Evolutionary conservation across 2,888 invertebrate species (phyloP).

Genomic region (Augiades crinisus): DNA sequence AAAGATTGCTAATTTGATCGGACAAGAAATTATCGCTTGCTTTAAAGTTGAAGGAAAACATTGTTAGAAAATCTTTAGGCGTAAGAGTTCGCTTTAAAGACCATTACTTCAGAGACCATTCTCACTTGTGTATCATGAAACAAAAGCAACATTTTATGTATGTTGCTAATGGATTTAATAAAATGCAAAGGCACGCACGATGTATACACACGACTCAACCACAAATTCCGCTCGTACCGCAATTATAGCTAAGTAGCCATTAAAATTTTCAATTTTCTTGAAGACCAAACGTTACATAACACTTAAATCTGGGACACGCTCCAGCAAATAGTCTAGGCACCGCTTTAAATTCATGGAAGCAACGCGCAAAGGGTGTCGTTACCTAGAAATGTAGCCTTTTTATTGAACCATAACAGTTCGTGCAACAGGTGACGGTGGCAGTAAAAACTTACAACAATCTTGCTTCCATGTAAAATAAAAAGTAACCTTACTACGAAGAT

Average conservation of each 20-base stretch:
- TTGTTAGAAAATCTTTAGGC: too few relatives aligned
- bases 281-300: constrained; percentile 13
- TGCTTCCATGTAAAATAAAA: constrained; percentile 3
- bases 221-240: background rate
- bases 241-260: constrained; percentile 2
- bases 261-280: constrained; percentile 9
- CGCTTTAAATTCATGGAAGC: constrained; percentile 34
- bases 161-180: background rate
- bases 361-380: constrained; percentile 47
- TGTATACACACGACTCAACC: background rate
- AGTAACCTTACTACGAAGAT: constrained; percentile 7
- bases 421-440: constrained; percentile 62
- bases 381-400: constrained; percentile 55
- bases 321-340: constrained; percentile 16
- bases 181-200: background rate
- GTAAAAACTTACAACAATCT: constrained; percentile 22
- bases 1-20: too few relatives aligned
- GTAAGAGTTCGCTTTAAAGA: too few relatives aligned
- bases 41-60: too few relatives aligned
- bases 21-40: too few relatives aligned
- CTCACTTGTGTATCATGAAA: too few relatives aligned
- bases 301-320: constrained; percentile 23
- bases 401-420: constrained; percentile 62
- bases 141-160: too few relatives aligned
- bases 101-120: too few relatives aligned